phyloP scores from a whole-genome alignment of 2,113 vertebrate genomes.

The Anguilla japonica region DNA sequence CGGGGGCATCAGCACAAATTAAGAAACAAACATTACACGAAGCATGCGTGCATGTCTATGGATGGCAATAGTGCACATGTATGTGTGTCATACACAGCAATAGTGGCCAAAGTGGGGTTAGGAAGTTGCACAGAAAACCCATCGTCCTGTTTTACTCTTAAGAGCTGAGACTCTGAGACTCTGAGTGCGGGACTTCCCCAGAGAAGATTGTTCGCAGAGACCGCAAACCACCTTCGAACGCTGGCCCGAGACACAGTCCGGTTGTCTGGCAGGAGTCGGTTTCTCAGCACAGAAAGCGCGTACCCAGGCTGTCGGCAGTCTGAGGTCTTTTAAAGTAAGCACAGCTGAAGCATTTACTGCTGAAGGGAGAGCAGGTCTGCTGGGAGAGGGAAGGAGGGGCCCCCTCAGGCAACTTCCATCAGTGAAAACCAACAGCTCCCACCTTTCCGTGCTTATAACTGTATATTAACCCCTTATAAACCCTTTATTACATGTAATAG shows the following conservation, averaged over 20 bases:
- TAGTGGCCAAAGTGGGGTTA: too few relatives aligned
- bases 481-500: constrained; percentile 10
- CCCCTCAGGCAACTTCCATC: not conserved
- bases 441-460: not conserved
- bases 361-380: not conserved
- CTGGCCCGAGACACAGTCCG: not conserved
- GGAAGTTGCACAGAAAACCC: not conserved
- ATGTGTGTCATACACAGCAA: too few relatives aligned
- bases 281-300: not conserved
- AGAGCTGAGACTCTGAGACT: too few relatives aligned
- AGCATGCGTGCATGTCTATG: not conserved
- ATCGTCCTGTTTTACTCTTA: too few relatives aligned
- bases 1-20: too few relatives aligned
- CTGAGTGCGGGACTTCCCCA: not conserved
- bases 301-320: not conserved
- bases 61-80: too few relatives aligned
- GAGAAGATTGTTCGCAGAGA: not conserved
- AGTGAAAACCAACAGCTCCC: not conserved
- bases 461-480: not conserved
- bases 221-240: not conserved
- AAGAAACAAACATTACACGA: not conserved
- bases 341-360: not conserved
- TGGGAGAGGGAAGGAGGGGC: not conserved
- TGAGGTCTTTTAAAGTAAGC: not conserved
- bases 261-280: not conserved